These are phyloP conservation scores for Harlomillsia oculata DNA, from an alignment of 1,140 invertebrate species.

Conservation along the genomic window DNA sequence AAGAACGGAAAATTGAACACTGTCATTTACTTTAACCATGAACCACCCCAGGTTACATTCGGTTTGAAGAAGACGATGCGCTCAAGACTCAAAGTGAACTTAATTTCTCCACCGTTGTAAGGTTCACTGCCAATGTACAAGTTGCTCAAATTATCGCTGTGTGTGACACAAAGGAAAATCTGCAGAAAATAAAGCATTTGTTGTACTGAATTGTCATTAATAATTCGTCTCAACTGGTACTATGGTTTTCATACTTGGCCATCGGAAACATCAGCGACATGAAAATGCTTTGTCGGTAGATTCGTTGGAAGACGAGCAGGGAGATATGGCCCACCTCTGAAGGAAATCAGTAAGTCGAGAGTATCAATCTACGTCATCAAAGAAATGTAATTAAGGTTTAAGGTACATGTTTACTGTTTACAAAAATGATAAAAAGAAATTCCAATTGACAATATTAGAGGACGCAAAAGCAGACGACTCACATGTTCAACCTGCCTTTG, in stretches of 20 bases:
- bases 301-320: constrained; percentile 64
- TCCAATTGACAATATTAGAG: too few species aligned
- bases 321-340: constrained; percentile 57
- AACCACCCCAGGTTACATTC: constrained; percentile 63
- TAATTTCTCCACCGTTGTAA: constrained; percentile 38
- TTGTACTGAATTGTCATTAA: neutral
- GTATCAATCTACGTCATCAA: too few species aligned
- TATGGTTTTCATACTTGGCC: constrained; percentile 48
- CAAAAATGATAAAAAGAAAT: too few species aligned
- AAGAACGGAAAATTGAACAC: too few species aligned
- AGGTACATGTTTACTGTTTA: too few species aligned
- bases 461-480: too few species aligned
- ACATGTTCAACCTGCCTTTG: too few species aligned
- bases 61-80: constrained; percentile 75
- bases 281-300: constrained; percentile 57
- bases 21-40: constrained; percentile 65
- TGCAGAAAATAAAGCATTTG: constrained; percentile 12
- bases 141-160: constrained; percentile 60
- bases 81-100: constrained; percentile 68
- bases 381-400: too few species aligned
- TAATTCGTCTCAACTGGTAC: neutral
- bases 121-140: constrained; percentile 51
- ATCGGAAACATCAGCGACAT: constrained; percentile 71
- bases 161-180: constrained; percentile 69
- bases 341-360: constrained; percentile 67